A percentile compares a stretch with the other conserved stretches of the same genome.
These are phyloP conservation scores for Zosterops pallidus DNA, from an alignment of 2,113 vertebrate species.

Conservation along the genomic window DNA sequence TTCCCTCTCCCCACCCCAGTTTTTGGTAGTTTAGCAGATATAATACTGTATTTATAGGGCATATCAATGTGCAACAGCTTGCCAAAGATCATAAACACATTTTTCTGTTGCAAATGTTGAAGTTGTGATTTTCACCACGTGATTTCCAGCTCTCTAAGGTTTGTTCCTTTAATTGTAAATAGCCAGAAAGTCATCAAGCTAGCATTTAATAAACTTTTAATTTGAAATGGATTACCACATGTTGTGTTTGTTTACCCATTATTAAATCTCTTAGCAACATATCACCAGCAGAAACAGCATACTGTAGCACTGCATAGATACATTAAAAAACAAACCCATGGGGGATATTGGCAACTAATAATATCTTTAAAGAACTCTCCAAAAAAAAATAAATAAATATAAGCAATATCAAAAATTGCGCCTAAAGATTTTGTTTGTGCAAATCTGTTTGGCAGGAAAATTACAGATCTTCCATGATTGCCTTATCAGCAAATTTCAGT, in stretches of 20 bases:
- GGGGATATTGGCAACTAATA: constrained; percentile 78
- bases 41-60: constrained; percentile 48
- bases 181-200: constrained; percentile 82
- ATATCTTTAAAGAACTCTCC: constrained; percentile 66
- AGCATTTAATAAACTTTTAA: constrained; percentile 87
- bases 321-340: constrained; percentile 78
- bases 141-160: constrained; percentile 73
- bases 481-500: constrained; percentile 1
- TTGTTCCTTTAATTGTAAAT: constrained; percentile 80
- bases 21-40: constrained; percentile 38
- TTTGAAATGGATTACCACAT: constrained; percentile 86
- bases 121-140: constrained; percentile 64
- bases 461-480: not conserved
- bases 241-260: constrained; percentile 85
- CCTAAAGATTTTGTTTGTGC: constrained; percentile 2
- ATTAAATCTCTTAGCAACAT: constrained; percentile 83
- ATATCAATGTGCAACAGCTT: constrained; percentile 62
- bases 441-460: not conserved
- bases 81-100: constrained; percentile 72
- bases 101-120: constrained; percentile 70
- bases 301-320: constrained; percentile 71
- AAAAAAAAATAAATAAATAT: constrained; percentile 75
- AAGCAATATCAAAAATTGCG: constrained; percentile 54
- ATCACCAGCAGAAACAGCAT: constrained; percentile 75
- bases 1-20: not conserved